phyloP scores from a whole-genome alignment of 2,113 vertebrate species.

The Phylloscopus whistleri region DNA sequence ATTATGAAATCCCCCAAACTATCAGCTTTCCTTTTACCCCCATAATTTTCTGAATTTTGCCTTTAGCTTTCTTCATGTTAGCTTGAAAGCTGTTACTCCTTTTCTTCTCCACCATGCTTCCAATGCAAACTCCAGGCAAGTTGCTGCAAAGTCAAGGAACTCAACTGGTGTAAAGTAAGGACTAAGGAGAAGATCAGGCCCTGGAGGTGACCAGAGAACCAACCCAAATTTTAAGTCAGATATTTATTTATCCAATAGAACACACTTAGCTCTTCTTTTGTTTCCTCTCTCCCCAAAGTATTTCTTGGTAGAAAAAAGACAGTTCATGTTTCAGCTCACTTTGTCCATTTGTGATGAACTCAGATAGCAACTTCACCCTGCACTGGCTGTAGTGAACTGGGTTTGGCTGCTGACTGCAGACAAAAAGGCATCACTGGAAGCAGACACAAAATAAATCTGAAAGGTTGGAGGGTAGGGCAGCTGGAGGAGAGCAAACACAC shows the following conservation, averaged over 20 bases:
- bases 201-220: not conserved
- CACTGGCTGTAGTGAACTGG: not conserved
- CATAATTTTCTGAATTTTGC: not conserved
- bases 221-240: not conserved
- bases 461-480: not conserved
- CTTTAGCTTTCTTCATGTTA: not conserved
- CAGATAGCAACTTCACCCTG: not conserved
- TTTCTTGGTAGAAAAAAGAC: not conserved
- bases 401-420: not conserved
- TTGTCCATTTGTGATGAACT: not conserved
- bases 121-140: not conserved
- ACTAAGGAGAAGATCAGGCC: not conserved
- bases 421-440: not conserved
- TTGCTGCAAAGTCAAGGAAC: not conserved
- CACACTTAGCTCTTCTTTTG: not conserved
- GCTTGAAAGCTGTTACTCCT: not conserved
- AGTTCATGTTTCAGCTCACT: not conserved
- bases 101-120: not conserved
- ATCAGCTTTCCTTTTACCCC: not conserved
- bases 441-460: not conserved
- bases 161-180: not conserved
- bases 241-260: not conserved
- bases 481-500: not conserved
- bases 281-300: not conserved
- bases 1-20: not conserved